phyloP scores from a whole-genome alignment of 2,888 invertebrate genomes.

The Habroteleia sp. region DNA sequence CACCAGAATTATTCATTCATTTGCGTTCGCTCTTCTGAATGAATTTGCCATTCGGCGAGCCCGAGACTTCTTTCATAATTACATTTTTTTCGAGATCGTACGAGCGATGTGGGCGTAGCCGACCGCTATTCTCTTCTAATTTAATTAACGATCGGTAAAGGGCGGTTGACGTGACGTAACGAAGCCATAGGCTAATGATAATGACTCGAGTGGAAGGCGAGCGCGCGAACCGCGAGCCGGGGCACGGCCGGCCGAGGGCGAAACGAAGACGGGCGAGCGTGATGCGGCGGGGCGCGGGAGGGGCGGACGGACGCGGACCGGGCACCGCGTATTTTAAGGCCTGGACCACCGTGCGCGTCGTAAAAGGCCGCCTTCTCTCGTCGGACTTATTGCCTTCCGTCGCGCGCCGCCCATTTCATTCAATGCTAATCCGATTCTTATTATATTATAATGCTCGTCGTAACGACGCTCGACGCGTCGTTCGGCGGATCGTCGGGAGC shows the following conservation, averaged over 20 bases:
- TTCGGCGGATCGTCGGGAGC: constrained; percentile 67
- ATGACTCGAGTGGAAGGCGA: constrained; percentile 39
- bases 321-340: constrained; percentile 51
- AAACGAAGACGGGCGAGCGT: too few species aligned
- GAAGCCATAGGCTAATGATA: constrained; percentile 61
- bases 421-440: constrained; percentile 81
- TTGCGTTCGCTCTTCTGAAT: not conserved
- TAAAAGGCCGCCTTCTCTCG: constrained; percentile 64
- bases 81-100: constrained; percentile 12
- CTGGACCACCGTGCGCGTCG: constrained; percentile 64
- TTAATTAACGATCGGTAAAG: constrained; percentile 67
- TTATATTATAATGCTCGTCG: constrained; percentile 79
- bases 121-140: constrained; percentile 62
- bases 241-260: not conserved
- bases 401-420: constrained; percentile 79
- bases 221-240: constrained; percentile 10
- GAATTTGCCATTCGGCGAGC: not conserved
- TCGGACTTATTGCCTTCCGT: constrained; percentile 71
- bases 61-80: constrained; percentile 3
- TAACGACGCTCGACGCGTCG: constrained; percentile 66
- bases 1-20: too few species aligned
- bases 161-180: constrained; percentile 55
- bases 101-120: constrained; percentile 57
- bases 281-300: not conserved
- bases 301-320: constrained; percentile 45